Evolutionary conservation across 30 jellyfish, hydroid and myxozoan species (phyloP).

Genomic region (Pseudorhiza aurosa): DNA sequence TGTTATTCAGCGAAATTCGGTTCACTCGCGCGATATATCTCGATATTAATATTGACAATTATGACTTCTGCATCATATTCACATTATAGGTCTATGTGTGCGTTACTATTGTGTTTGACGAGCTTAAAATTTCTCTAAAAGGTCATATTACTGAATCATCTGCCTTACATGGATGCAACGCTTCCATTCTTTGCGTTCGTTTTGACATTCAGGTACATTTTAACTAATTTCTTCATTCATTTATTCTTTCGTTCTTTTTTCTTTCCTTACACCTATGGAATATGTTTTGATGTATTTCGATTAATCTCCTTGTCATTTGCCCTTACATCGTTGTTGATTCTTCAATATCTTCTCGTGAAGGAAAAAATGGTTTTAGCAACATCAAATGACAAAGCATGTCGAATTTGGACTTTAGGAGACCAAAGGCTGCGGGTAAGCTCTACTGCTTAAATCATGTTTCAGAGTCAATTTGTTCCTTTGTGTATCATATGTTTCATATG

Average conservation of each 20-base stretch:
- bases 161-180: conserved; percentile 83
- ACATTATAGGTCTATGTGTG: too few relatives aligned
- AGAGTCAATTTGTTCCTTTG: too few relatives aligned
- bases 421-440: conserved; percentile 81
- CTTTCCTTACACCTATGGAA: background rate
- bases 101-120: too few relatives aligned
- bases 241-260: too few relatives aligned
- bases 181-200: conserved; percentile 86
- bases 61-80: too few relatives aligned
- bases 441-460: too few relatives aligned
- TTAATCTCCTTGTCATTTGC: background rate
- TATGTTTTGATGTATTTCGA: background rate
- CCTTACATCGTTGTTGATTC: too few relatives aligned
- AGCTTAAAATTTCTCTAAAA: too few relatives aligned
- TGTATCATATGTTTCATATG: too few relatives aligned
- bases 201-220: conserved; percentile 73
- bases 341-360: conserved; percentile 43
- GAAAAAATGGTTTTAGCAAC: conserved; percentile 89
- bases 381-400: conserved; percentile 95
- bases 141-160: conserved; percentile 73
- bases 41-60: too few relatives aligned
- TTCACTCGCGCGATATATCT: too few relatives aligned
- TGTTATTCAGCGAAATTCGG: too few relatives aligned
- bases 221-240: background rate
- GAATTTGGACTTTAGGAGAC: conserved; percentile 88